Evolutionary conservation across 2,113 vertebrate genomes (phyloP), one percentile per base, ranked within the genome.

Genomic region (Sorex fumeus): DNA sequence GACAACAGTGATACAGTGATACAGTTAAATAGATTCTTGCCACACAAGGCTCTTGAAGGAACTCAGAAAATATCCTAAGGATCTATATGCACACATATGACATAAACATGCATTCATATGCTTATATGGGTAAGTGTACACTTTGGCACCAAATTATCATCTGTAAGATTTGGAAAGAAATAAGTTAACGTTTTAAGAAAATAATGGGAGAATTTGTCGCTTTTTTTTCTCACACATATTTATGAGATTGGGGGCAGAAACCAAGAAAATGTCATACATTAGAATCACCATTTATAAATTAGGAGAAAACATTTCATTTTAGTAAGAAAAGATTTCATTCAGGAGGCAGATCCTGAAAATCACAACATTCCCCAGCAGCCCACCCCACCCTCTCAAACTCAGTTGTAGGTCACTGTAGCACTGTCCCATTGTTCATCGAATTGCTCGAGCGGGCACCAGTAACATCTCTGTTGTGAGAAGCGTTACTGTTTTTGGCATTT

Each of bases 121-220:
- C 47, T 13, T 67, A 40, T n/a, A 40, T 32, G 9, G 23, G 27
- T 47, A 60, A 23, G 8, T 27, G 1, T 53, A 0, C 2, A 57
- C 27, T 83, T 83, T 70, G 40, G 11, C 78, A 30, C 13, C 8
- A 78, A 88, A 82, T 62, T 72, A 53, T 66, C 16, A 36, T 25
- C 16, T 84, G 15, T 3, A 53, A 64, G 30, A 88, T 74, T 78
- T 93, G 12, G 69, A n/a, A 6, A 81, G 90, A 75, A 64, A 75
- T 53, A 80, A 88, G 15, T 66, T 87, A 27, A 85, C 67, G 6
- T 82, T 80, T 70, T 4, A 77, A 71, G 50, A 53, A 76, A 45
- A 30, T 28, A 66, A 5, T 4, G n/a, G n/a, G 23, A 34, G 11
- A 87, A 93, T 21, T 72, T 88, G n/a, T 40, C 32, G 87, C 34